Evolutionary conservation across 2,797 vertebrate genomes (phyloP), one percentile per base, ranked within the genome.

Genomic region (Galago senegalensis): DNA sequence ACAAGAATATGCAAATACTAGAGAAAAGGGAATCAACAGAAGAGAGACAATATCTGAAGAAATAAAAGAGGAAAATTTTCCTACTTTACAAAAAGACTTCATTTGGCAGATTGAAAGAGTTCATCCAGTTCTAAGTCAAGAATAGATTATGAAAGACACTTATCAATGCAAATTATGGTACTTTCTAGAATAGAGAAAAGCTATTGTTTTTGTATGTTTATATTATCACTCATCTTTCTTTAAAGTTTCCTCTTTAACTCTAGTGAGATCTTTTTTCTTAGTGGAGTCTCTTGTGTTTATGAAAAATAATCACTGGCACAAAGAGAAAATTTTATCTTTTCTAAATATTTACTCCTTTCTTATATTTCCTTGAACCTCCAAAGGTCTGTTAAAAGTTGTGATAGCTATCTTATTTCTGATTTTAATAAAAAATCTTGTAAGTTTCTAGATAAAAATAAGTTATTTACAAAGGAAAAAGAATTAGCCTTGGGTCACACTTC

Each of bases 381-480:
- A 87, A 76, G 53, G 31, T 83, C 61, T 92, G 23, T 58, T 83
- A 63, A 49, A 90, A 86, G 2, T 31, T 23, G 5, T 56, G 63
- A 58, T 17, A 80, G 17, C 37, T 81, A 20, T 70, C 61, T 79
- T 89, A 69, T 25, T 87, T 94, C 27, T 93, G 5, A 81, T 82
- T 87, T 90, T 85, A 90, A 83, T 70, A 13, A 95, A 89, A 94
- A 91, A 87, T 46, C 17, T 58, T 61, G 11, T 84, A 93, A 85
- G 17, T 3, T n/a, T 81, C 40, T 56, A 89, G 80, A 80, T 89
- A 69, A 94, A 96, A 91, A 43, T 9, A 95, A 81, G 37, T 56
- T 63, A 80, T 29, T n/a, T 65, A 80, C 73, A 83, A 60, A 75
- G 75, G 65, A 70, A 81, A 92, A 87, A 61, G 8, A 43, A 67